Evolutionary conservation across 92 coral and sea anemone species (phyloP).

Genomic region (Meandrina meandrites): DNA sequence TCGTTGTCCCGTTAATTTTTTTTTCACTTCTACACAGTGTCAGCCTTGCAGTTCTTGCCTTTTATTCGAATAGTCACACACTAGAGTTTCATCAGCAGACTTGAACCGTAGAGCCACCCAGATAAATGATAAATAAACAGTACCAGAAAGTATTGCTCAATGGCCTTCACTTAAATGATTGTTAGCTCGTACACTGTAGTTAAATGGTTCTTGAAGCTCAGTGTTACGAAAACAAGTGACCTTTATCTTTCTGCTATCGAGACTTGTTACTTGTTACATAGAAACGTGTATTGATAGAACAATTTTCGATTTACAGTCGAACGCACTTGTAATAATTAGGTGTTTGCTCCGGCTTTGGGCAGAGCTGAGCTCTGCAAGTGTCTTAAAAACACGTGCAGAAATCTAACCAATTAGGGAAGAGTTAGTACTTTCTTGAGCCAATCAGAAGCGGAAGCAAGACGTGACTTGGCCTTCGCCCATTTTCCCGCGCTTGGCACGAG

Average conservation of each 20-base stretch:
- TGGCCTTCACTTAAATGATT: background rate
- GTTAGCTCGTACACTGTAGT: background rate
- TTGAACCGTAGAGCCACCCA: background rate
- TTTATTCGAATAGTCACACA: background rate
- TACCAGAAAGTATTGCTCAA: background rate
- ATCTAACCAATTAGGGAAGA: background rate
- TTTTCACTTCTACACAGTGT: no score
- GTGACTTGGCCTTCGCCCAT: background rate
- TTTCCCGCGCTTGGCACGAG: constrained; percentile 5
- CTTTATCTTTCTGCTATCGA: background rate
- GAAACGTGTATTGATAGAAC: background rate
- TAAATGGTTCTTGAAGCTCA: background rate
- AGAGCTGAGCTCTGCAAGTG: background rate
- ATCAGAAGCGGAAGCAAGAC: background rate
- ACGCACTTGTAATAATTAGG: background rate
- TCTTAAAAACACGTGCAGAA: background rate
- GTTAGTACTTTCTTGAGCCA: background rate
- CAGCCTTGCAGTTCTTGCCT: no score
- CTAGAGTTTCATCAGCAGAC: background rate
- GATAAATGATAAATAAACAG: background rate
- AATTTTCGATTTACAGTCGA: background rate
- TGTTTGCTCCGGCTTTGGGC: background rate
- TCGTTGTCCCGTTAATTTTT: no score
- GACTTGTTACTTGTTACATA: background rate
- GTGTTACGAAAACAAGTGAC: background rate